Conservation (phyloP, 2,113 vertebrate species). For the Ameiurus melas region DNA sequence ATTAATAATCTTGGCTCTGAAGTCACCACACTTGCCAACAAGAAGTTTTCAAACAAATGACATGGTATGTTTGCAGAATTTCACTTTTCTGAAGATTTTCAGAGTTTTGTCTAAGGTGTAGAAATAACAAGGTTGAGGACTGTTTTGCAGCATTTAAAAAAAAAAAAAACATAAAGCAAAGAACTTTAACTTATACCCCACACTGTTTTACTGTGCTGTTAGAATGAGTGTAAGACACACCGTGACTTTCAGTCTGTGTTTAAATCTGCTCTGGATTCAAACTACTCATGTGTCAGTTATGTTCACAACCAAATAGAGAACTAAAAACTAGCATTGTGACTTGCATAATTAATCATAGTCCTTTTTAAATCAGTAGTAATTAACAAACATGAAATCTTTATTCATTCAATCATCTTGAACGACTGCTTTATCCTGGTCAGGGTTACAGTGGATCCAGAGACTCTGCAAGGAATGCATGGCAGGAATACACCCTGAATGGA, state of each 20-base stretch:
- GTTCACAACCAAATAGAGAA: background rate
- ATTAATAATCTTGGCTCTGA: slow-evolving; percentile 65
- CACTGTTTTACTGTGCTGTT: background rate
- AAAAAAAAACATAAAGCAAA: slow-evolving; percentile 1
- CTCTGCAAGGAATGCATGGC: background rate
- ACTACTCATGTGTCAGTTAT: background rate
- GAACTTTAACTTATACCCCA: slow-evolving; percentile 9
- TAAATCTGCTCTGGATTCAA: background rate
- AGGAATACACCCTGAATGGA: background rate
- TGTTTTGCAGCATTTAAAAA: background rate
- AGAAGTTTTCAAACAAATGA: slow-evolving; percentile 52
- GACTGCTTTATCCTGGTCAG: background rate
- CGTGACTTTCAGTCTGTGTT: background rate
- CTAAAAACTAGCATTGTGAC: background rate
- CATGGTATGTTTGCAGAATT: slow-evolving; percentile 8
- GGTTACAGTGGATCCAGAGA: background rate
- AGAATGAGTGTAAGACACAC: background rate
- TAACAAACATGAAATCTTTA: background rate
- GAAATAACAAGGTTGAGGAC: background rate
- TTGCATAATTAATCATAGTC: background rate
- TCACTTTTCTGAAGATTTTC: slow-evolving; percentile 1
- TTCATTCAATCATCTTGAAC: background rate
- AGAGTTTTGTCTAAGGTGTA: background rate
- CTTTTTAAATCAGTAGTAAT: background rate
- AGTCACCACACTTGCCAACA: slow-evolving; percentile 52